phyloP scores from a whole-genome alignment of 1,140 invertebrate species.

The Lerema accius region DNA sequence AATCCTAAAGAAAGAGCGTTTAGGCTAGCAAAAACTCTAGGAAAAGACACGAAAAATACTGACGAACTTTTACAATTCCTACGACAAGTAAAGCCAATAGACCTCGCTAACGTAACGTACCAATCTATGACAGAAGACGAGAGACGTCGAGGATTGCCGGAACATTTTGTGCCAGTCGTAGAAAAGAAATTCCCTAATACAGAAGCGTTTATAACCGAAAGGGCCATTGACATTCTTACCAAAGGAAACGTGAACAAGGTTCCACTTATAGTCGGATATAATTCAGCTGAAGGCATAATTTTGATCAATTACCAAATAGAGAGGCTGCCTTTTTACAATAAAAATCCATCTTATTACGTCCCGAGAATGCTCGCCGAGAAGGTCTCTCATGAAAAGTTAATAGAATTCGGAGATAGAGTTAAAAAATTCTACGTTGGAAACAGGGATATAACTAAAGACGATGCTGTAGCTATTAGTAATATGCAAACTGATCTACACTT shows the following conservation, averaged over 20 bases:
- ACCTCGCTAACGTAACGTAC: conserved; percentile 48
- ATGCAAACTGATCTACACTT: conserved; percentile 72
- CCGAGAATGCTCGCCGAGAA: conserved; percentile 38
- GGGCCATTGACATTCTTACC: conserved; percentile 54
- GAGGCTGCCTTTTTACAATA: conserved; percentile 41
- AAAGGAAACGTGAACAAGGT: conserved; percentile 78
- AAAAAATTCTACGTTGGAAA: conserved; percentile 76
- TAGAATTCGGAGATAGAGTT: conserved; percentile 48
- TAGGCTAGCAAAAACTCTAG: conserved; percentile 66
- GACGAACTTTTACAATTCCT: conserved; percentile 76
- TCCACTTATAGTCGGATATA: conserved; percentile 84
- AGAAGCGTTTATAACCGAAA: conserved; percentile 58
- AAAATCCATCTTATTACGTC: conserved; percentile 42
- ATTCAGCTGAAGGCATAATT: conserved; percentile 80
- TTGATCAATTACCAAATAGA: conserved; percentile 46
- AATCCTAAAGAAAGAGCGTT: conserved; percentile 67
- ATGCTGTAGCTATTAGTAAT: conserved; percentile 52
- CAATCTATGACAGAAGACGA: conserved; percentile 57
- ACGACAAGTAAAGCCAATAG: conserved; percentile 51
- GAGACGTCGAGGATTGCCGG: conserved; percentile 60
- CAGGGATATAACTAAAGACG: conserved; percentile 54
- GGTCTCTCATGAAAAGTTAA: conserved; percentile 35
- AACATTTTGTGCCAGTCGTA: conserved; percentile 63
- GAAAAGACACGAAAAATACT: conserved; percentile 69
- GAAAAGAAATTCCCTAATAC: conserved; percentile 66